A percentile compares a stretch with the other conserved stretches of the same genome.
Conservation (phyloP, 1,140 invertebrate genomes). For the Euura lappo region DNA sequence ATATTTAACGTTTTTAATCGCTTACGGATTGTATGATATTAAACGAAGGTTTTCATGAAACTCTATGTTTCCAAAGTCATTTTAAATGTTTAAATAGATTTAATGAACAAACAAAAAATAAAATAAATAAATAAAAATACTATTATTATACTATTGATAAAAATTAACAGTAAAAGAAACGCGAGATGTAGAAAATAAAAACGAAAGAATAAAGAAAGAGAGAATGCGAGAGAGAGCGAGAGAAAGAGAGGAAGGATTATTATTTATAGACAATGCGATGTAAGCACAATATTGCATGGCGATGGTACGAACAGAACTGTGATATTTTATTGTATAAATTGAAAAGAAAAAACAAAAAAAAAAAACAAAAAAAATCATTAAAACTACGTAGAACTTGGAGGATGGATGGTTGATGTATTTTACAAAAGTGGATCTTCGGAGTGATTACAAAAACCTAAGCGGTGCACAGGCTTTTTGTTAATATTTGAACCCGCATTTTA, state of each 20-base stretch:
- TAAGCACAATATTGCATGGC: constrained; percentile 41
- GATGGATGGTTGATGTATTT: constrained; percentile 4
- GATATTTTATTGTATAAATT: constrained; percentile 62
- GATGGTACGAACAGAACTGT: constrained; percentile 62
- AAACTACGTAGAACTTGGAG: background rate
- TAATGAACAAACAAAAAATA: background rate
- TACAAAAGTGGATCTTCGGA: constrained; percentile 6
- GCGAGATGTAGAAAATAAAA: constrained; percentile 1
- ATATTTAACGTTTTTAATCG: constrained; percentile 7
- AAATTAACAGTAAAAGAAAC: background rate
- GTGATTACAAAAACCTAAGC: constrained; percentile 7
- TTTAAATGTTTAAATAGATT: constrained; percentile 38
- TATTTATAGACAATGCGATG: constrained; percentile 32
- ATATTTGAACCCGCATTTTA: constrained; percentile 10
- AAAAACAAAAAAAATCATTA: constrained; percentile 28
- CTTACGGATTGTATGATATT: background rate
- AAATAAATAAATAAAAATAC: background rate
- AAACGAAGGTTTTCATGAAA: constrained; percentile 5
- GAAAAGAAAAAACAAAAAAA: constrained; percentile 41
- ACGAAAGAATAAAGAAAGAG: constrained; percentile 18
- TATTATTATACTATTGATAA: constrained; percentile 8
- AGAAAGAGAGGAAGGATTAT: constrained; percentile 24
- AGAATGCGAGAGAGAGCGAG: constrained; percentile 21
- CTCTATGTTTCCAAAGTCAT: constrained; percentile 31
- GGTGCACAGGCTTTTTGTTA: constrained; percentile 2